These are phyloP conservation scores for Machimus rusticus DNA, from an alignment of 2,888 invertebrate species.

Conservation along the genomic window DNA sequence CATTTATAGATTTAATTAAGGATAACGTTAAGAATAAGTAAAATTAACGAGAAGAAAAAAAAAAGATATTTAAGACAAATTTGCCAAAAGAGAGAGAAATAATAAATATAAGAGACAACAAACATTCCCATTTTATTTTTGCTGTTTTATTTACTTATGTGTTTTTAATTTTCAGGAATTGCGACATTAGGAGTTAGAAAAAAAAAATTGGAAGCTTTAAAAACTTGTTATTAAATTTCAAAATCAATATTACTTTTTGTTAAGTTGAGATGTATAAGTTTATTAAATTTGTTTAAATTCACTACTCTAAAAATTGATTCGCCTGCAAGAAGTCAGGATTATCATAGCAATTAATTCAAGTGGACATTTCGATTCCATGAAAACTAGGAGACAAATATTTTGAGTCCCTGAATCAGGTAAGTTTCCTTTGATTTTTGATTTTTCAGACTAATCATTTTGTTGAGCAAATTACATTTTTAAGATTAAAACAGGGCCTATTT, in stretches of 20 bases:
- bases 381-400: no score
- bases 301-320: no score
- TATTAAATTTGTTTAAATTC: no score
- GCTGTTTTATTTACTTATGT: background rate
- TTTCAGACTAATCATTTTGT: no score
- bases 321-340: no score
- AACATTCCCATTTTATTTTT: conserved; percentile 31
- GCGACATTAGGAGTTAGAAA: background rate
- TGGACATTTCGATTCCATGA: no score
- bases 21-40: background rate
- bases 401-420: no score
- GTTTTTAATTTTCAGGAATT: background rate
- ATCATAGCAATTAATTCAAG: no score
- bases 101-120: conserved; percentile 17
- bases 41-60: background rate
- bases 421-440: no score
- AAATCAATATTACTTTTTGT: background rate
- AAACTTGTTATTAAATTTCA: background rate
- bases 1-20: conserved; percentile 9
- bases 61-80: conserved; percentile 22
- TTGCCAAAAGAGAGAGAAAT: conserved; percentile 31
- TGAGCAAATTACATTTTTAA: no score
- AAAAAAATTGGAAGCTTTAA: background rate
- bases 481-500: no score
- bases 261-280: background rate